Evolutionary conservation across 2,888 invertebrate genomes (phyloP).

Genomic region (Pimpla rufipes): DNA sequence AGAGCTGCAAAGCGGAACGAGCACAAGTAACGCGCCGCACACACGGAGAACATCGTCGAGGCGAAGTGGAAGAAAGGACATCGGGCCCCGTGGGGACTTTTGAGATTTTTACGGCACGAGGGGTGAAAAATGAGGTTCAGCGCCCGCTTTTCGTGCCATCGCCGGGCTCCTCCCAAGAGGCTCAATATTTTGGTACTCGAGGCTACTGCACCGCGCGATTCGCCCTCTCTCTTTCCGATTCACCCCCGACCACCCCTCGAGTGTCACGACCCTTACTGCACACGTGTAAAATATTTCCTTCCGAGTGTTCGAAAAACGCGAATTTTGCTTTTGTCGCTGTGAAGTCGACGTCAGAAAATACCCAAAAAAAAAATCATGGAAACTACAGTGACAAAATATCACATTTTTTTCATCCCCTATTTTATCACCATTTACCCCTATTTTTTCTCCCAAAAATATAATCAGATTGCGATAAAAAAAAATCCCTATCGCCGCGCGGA

Average conservation of each 20-base stretch:
- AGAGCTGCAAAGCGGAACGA: conserved; percentile 20
- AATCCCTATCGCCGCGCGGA: too few relatives aligned
- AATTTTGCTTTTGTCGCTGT: not conserved
- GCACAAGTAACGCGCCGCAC: conserved; percentile 28
- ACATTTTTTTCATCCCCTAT: too few relatives aligned
- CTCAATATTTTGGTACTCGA: conserved; percentile 84
- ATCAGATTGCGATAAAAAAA: too few relatives aligned
- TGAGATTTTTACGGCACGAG: conserved; percentile 74
- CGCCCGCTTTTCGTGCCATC: conserved; percentile 67
- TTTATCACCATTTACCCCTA: too few relatives aligned
- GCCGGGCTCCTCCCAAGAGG: conserved; percentile 63
- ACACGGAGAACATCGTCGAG: not conserved
- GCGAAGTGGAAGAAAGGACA: conserved; percentile 56
- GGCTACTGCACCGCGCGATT: conserved; percentile 8
- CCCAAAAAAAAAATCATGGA: too few relatives aligned
- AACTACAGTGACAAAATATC: too few relatives aligned
- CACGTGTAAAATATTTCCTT: conserved; percentile 13
- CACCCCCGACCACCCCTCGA: not conserved
- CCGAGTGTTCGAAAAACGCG: not conserved
- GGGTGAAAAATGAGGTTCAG: conserved; percentile 83
- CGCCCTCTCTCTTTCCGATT: conserved; percentile 13
- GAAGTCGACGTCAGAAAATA: not conserved
- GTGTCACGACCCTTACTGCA: not conserved
- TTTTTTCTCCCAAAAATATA: too few relatives aligned
- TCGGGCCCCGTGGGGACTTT: conserved; percentile 43